phyloP scores from a whole-genome alignment of 2,888 invertebrate species.

The Calephelis perditalis region DNA sequence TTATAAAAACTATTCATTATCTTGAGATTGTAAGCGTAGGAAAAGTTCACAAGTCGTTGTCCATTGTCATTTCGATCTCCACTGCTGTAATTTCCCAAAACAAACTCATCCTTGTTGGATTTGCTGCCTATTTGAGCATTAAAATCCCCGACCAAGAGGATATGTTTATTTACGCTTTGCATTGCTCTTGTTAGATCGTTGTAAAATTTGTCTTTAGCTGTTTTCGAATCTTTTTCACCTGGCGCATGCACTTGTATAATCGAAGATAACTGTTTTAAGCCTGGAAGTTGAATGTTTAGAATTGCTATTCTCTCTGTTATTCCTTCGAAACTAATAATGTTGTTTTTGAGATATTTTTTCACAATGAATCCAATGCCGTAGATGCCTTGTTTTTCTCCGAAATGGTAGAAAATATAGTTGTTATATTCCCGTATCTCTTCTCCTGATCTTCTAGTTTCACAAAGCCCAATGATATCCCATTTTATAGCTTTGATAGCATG shows the following conservation, averaged over 20 bases:
- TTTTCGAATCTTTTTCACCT: constrained; percentile 9
- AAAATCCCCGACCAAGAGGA: no score
- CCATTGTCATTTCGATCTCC: constrained; percentile 15
- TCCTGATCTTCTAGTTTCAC: constrained; percentile 24
- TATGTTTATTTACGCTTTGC: no score
- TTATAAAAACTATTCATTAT: no score
- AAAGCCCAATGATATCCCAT: constrained; percentile 25
- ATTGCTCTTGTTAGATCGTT: no score
- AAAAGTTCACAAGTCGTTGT: constrained; percentile 18
- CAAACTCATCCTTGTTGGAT: no score
- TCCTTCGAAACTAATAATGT: constrained; percentile 23
- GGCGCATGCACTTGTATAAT: constrained; percentile 26
- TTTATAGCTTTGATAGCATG: constrained; percentile 23
- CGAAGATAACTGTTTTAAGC: constrained; percentile 10
- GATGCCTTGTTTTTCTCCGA: constrained; percentile 17
- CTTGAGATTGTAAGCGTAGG: not conserved
- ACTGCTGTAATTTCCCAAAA: constrained; percentile 1
- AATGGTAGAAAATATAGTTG: constrained; percentile 8
- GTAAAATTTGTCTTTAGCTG: no score
- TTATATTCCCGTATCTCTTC: not conserved
- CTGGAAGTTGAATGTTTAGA: constrained; percentile 22
- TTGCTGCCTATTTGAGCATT: no score
- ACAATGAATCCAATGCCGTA: constrained; percentile 30
- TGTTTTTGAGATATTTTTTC: constrained; percentile 22
- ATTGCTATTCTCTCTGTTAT: constrained; percentile 28